Evolutionary conservation across 2,888 invertebrate species (phyloP).

Genomic region (Masnerella sp.): DNA sequence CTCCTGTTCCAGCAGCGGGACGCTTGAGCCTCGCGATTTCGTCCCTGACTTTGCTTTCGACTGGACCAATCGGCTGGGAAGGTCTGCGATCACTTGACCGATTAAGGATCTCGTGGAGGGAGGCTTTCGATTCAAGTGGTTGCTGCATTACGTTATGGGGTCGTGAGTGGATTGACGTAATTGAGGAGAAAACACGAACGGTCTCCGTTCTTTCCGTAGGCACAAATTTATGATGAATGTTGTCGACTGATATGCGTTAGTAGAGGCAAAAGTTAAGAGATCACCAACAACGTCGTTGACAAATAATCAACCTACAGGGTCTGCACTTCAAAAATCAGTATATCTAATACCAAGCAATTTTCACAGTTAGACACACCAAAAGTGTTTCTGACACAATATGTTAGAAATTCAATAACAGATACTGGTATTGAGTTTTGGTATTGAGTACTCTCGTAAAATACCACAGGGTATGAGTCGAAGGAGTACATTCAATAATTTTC

Average conservation of each 20-base stretch:
- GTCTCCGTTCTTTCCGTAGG: conserved; percentile 40
- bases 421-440: not conserved
- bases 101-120: conserved; percentile 73
- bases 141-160: conserved; percentile 72
- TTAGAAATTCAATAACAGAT: not conserved
- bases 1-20: conserved; percentile 70
- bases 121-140: conserved; percentile 71
- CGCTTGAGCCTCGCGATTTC: conserved; percentile 63
- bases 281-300: too few species aligned
- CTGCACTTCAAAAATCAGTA: too few species aligned
- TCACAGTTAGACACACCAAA: too few species aligned
- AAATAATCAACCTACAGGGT: too few species aligned
- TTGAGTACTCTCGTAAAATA: too few species aligned
- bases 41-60: conserved; percentile 59
- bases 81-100: conserved; percentile 78
- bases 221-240: conserved; percentile 54
- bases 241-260: not conserved
- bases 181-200: conserved; percentile 77
- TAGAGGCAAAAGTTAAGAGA: not conserved
- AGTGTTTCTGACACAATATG: too few species aligned
- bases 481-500: too few species aligned
- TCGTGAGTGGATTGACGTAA: conserved; percentile 77
- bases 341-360: too few species aligned
- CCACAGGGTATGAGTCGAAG: too few species aligned
- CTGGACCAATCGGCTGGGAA: conserved; percentile 62